phyloP scores from a whole-genome alignment of 2,888 invertebrate genomes.

The Amiota minor region DNA sequence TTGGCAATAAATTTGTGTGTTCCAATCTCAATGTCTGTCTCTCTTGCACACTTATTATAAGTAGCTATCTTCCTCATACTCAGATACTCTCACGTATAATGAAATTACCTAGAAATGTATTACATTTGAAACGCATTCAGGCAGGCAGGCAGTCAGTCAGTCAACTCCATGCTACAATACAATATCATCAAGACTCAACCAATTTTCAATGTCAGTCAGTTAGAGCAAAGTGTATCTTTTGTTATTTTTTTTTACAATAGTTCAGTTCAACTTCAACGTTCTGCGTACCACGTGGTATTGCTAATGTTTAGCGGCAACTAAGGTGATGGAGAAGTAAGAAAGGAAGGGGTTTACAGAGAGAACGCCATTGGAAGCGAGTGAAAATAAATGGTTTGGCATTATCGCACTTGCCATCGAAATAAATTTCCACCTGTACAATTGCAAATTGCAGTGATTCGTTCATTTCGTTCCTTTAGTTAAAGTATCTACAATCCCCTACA shows the following conservation, averaged over 20 bases:
- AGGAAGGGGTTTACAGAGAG: too few relatives aligned
- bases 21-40: not conserved
- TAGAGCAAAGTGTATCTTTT: not conserved
- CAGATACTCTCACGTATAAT: too few relatives aligned
- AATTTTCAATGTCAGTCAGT: too few relatives aligned
- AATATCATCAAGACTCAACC: too few relatives aligned
- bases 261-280: constrained; percentile 23
- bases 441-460: constrained; percentile 65
- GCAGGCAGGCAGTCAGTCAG: not conserved
- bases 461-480: constrained; percentile 25
- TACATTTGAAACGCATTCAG: constrained; percentile 7
- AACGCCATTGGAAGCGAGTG: constrained; percentile 18
- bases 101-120: not conserved
- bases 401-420: constrained; percentile 66
- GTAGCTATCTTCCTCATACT: too few relatives aligned
- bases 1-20: constrained; percentile 43
- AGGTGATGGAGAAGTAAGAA: too few relatives aligned
- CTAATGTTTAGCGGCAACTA: not conserved
- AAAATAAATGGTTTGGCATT: constrained; percentile 62
- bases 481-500: not conserved
- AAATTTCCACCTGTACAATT: constrained; percentile 69
- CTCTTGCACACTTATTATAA: not conserved
- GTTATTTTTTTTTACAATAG: not conserved
- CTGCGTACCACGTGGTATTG: constrained; percentile 12
- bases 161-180: not conserved